phyloP scores from a whole-genome alignment of 1,140 invertebrate genomes.

The Drosophila mayri region DNA sequence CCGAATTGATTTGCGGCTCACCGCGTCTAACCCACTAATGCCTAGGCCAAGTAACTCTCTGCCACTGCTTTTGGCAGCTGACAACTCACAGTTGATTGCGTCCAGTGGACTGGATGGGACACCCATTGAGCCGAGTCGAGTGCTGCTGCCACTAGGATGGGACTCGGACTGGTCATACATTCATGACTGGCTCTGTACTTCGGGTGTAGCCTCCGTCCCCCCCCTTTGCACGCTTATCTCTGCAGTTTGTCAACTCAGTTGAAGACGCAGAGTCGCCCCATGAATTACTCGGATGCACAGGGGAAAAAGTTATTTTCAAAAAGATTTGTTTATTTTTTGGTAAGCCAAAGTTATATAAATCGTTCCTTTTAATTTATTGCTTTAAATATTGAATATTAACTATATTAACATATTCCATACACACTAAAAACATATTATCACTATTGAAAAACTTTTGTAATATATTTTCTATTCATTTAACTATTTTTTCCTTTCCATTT shows the following conservation, averaged over 20 bases:
- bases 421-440: too few relatives aligned
- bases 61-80: constrained; percentile 29
- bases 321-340: too few relatives aligned
- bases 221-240: constrained; percentile 44
- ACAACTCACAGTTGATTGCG: constrained; percentile 70
- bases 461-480: not conserved
- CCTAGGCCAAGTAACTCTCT: not conserved
- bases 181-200: constrained; percentile 50
- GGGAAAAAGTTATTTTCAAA: not conserved
- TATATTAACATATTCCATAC: too few relatives aligned
- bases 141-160: constrained; percentile 3
- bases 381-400: not conserved
- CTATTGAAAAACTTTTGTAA: too few relatives aligned
- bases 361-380: too few relatives aligned
- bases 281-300: constrained; percentile 49
- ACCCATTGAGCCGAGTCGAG: constrained; percentile 35
- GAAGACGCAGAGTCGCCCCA: constrained; percentile 50
- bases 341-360: not conserved
- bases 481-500: not conserved
- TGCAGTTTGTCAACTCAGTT: constrained; percentile 57
- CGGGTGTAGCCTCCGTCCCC: not conserved
- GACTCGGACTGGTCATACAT: constrained; percentile 34
- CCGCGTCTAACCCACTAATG: constrained; percentile 7
- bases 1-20: constrained; percentile 63
- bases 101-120: constrained; percentile 41